phyloP scores from a whole-genome alignment of 2,888 invertebrate species.

The Loripinus fragilis region DNA sequence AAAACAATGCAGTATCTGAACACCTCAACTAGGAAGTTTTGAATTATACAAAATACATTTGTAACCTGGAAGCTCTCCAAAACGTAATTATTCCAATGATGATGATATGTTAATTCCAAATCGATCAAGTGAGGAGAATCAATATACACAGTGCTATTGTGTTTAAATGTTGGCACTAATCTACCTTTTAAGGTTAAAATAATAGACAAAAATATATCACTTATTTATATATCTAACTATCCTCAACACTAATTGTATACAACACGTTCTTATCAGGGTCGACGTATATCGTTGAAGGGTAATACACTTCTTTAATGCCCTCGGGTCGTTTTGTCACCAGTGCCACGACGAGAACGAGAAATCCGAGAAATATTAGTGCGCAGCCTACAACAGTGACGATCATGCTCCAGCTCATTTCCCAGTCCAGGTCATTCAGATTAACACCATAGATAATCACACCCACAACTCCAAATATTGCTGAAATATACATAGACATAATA shows the following conservation, averaged over 20 bases:
- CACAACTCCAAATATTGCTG: constrained; percentile 68
- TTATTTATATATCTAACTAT: background rate
- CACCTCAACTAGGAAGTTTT: no score
- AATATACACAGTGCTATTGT: no score
- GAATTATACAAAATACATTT: no score
- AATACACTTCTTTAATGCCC: constrained; percentile 50
- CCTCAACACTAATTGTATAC: constrained; percentile 61
- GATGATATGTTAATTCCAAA: no score
- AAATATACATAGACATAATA: no score
- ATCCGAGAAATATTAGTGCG: constrained; percentile 65
- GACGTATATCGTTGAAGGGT: constrained; percentile 64
- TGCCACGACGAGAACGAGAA: constrained; percentile 70
- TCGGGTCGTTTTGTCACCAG: constrained; percentile 65
- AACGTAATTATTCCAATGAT: no score
- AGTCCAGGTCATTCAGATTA: constrained; percentile 60
- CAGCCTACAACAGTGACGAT: constrained; percentile 71
- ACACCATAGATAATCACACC: constrained; percentile 71
- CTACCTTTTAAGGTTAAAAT: no score
- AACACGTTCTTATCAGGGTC: constrained; percentile 68
- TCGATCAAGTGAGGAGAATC: no score
- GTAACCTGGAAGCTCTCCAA: no score
- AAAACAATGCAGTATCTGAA: no score
- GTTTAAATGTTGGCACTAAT: no score
- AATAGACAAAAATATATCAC: background rate
- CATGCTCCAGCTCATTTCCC: constrained; percentile 70